phyloP scores from a whole-genome alignment of 2,797 vertebrate genomes.

The Sebastes steindachneri region DNA sequence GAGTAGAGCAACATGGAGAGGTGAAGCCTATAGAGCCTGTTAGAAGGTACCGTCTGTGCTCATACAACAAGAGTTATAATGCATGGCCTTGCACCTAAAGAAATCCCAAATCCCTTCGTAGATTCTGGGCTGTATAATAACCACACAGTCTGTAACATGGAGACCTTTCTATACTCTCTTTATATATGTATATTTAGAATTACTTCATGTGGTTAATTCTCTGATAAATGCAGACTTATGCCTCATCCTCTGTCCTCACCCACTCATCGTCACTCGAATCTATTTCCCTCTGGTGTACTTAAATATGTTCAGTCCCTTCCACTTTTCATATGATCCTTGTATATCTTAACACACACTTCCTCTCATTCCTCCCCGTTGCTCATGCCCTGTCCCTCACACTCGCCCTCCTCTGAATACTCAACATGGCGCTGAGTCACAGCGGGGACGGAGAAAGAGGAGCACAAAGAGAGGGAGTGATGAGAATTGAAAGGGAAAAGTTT shows the following conservation, averaged over 20 bases:
- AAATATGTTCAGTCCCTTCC: not conserved
- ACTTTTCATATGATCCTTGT: not conserved
- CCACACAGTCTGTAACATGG: not conserved
- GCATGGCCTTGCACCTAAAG: not conserved
- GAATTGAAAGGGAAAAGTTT: conserved; percentile 35
- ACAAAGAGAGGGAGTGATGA: not conserved
- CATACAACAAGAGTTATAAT: not conserved
- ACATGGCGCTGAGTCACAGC: conserved; percentile 25
- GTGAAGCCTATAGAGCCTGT: not conserved
- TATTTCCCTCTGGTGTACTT: not conserved
- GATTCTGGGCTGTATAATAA: not conserved
- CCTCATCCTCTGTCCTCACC: not conserved
- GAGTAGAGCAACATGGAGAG: not conserved
- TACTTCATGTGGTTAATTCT: not conserved
- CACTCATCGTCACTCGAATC: not conserved
- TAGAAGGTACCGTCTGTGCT: not conserved
- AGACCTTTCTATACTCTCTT: not conserved
- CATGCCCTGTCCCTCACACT: conserved; percentile 7
- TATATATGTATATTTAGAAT: not conserved
- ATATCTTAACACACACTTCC: not conserved
- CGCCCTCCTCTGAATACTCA: conserved; percentile 30
- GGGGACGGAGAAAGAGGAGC: not conserved
- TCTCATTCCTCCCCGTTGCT: not conserved
- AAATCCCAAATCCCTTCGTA: not conserved
- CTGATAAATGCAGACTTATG: conserved; percentile 1